phyloP scores from a whole-genome alignment of 1,140 invertebrate species.

The Drosophila ohnishii region DNA sequence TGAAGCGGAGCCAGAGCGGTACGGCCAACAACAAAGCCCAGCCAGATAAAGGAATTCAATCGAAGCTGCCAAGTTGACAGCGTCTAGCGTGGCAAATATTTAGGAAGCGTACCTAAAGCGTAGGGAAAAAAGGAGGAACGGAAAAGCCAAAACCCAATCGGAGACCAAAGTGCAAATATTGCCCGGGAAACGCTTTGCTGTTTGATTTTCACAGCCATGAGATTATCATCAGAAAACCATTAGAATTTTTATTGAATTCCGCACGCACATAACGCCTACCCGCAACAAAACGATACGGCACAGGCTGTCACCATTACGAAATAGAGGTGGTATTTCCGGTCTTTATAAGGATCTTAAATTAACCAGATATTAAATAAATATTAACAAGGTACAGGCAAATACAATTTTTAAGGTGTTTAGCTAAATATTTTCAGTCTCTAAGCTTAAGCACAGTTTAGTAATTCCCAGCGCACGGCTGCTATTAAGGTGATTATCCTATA shows the following conservation, averaged over 20 bases:
- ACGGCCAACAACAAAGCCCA: constrained; percentile 22
- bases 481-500: constrained; percentile 36
- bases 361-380: neutral
- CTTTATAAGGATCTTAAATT: neutral
- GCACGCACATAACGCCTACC: constrained; percentile 57
- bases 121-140: neutral
- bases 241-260: constrained; percentile 82
- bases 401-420: too few relatives aligned
- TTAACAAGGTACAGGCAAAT: neutral
- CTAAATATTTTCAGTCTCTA: too few relatives aligned
- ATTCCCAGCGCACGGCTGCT: neutral
- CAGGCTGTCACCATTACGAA: constrained; percentile 36
- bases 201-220: constrained; percentile 78
- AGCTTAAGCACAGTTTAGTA: too few relatives aligned
- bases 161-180: constrained; percentile 74
- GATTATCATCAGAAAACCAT: constrained; percentile 82
- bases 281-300: constrained; percentile 22
- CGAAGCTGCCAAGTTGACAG: constrained; percentile 78
- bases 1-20: constrained; percentile 63
- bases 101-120: constrained; percentile 23
- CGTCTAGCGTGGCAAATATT: constrained; percentile 69
- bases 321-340: constrained; percentile 10
- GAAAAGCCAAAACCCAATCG: constrained; percentile 49
- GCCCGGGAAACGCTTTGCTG: constrained; percentile 56
- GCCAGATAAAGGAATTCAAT: constrained; percentile 78